A percentile compares a stretch with the other conserved stretches of the same genome.
Conservation (phyloP, 2,113 vertebrate genomes). For the Cyanoderma ruficeps region DNA sequence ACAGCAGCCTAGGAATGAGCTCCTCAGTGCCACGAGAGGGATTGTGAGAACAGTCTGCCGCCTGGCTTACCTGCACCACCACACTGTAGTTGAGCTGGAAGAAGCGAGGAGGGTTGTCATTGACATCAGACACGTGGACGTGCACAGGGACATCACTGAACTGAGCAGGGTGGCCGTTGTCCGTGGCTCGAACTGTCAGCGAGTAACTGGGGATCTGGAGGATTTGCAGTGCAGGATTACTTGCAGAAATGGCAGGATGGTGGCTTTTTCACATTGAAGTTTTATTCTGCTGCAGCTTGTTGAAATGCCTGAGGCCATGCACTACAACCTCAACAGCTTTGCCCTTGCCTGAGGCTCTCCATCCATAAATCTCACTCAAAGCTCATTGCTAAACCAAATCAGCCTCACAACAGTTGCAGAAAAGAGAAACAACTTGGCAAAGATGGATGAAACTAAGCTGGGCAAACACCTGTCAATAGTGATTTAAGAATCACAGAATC, state of each 20-base stretch:
- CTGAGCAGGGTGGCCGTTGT: conserved; percentile 84
- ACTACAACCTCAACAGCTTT: not conserved
- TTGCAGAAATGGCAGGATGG: not conserved
- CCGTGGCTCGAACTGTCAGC: conserved; percentile 86
- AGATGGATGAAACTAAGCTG: not conserved
- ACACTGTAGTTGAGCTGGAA: conserved; percentile 90
- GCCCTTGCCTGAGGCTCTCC: not conserved
- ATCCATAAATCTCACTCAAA: not conserved
- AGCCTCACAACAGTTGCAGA: not conserved
- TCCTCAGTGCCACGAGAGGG: not conserved
- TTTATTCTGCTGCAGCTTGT: not conserved
- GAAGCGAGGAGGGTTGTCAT: conserved; percentile 93
- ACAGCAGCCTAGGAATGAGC: not conserved
- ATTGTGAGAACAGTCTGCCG: not conserved
- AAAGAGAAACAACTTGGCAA: not conserved
- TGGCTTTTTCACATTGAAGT: not conserved
- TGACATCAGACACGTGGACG: conserved; percentile 86
- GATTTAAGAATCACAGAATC: not conserved
- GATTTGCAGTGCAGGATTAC: not conserved
- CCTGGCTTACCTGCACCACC: conserved; percentile 83
- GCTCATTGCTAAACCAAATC: not conserved
- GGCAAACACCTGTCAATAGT: not conserved
- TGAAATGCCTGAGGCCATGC: not conserved
- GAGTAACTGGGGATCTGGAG: conserved; percentile 86
- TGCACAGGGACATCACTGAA: conserved; percentile 78